Evolutionary conservation across 2,888 invertebrate genomes (phyloP).

Genomic region (Chaetogeoica ovagalla): DNA sequence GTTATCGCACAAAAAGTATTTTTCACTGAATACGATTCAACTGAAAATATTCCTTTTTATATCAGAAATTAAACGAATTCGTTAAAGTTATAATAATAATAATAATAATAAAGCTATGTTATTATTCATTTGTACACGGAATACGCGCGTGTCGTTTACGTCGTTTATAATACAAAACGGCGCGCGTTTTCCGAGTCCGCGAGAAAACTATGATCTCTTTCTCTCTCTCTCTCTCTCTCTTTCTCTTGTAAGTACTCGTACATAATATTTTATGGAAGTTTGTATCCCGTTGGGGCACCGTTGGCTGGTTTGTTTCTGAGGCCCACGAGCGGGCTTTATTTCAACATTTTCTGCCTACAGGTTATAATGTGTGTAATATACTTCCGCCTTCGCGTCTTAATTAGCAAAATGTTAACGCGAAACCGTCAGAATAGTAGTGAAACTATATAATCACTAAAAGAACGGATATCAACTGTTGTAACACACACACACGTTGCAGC

Average conservation of each 20-base stretch:
- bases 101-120: too few relatives aligned
- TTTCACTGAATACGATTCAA: too few relatives aligned
- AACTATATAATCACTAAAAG: too few relatives aligned
- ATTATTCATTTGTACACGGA: neutral
- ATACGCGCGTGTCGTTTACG: neutral
- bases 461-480: too few relatives aligned
- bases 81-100: too few relatives aligned
- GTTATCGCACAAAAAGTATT: too few relatives aligned
- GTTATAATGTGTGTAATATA: neutral
- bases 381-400: neutral
- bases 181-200: neutral
- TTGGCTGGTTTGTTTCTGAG: neutral
- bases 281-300: neutral
- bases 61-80: too few relatives aligned
- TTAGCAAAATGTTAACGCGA: neutral
- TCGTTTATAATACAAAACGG: neutral
- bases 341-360: neutral
- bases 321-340: too few relatives aligned
- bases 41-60: too few relatives aligned
- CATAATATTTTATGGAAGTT: slow-evolving; percentile 3
- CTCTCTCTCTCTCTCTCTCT: too few relatives aligned
- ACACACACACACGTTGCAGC: too few relatives aligned
- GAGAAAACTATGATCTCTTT: too few relatives aligned
- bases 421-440: neutral
- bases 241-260: neutral